These are phyloP conservation scores for Lymantria dispar DNA, from an alignment of 2,888 invertebrate genomes.

Conservation along the genomic window DNA sequence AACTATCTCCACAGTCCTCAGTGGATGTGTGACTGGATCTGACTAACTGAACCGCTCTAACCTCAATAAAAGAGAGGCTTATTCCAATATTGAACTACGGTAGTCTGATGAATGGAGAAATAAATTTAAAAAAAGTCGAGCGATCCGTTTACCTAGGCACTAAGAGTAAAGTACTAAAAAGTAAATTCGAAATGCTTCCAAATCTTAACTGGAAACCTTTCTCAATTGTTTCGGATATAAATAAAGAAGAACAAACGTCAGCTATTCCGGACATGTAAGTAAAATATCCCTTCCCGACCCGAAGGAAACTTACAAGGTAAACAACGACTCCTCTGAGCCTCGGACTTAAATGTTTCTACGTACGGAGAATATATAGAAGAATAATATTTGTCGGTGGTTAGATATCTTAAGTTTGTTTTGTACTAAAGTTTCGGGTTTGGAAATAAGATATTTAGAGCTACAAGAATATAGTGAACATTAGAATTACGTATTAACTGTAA, in stretches of 20 bases:
- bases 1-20: too few relatives aligned
- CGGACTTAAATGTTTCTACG: slow-evolving; percentile 35
- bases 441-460: not conserved
- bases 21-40: too few relatives aligned
- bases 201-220: slow-evolving; percentile 18
- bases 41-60: too few relatives aligned
- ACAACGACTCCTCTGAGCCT: slow-evolving; percentile 38
- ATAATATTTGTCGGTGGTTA: slow-evolving; percentile 33
- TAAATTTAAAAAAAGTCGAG: too few relatives aligned
- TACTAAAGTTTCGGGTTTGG: not conserved
- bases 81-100: too few relatives aligned
- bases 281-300: slow-evolving; percentile 47
- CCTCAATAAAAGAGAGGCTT: too few relatives aligned
- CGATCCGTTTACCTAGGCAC: too few relatives aligned
- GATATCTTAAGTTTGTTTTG: slow-evolving; percentile 27
- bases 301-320: slow-evolving; percentile 37
- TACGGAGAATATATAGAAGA: slow-evolving; percentile 32
- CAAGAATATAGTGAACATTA: too few relatives aligned
- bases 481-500: too few relatives aligned
- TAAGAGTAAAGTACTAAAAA: not conserved
- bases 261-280: slow-evolving; percentile 37
- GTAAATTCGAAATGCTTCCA: not conserved
- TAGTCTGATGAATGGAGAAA: too few relatives aligned
- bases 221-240: slow-evolving; percentile 29
- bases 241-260: slow-evolving; percentile 29